Evolutionary conservation across 2,113 vertebrate species (phyloP), one percentile per base, ranked within the genome.

Genomic region (Sigmodon hispidus): DNA sequence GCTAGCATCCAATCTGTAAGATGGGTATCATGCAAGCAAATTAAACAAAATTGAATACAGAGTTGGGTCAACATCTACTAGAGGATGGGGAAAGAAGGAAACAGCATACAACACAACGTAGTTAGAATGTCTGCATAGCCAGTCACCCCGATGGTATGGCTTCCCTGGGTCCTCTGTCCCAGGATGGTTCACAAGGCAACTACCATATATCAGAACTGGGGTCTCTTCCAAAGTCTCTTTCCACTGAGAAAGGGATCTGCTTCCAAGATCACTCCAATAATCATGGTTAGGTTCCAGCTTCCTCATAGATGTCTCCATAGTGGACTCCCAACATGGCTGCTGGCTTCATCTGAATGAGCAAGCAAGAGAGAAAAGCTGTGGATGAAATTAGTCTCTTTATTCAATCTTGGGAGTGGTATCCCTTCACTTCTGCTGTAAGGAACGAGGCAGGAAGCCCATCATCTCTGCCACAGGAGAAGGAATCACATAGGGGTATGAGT

Each of bases 201-300:
- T 15, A 0, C 52, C 55, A 55, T 45, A 15, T 43, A 11, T 89
- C 48, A 36, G 12, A 57, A 7, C 31, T 65, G 29, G 11, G n/a
- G 70, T 91, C 77, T 95, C 24, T 73, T 76, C 69, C 16, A 15
- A 92, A 94, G 77, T 76, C 61, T 26, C 57, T 61, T 84, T 81
- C n/a, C 7, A 9, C 73, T 55, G 55, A 59, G 17, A 16, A 36
- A 86, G 48, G 63, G 8, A 86, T 29, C 59, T 83, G 45, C 34
- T 89, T 76, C 50, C 1, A n/a, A 4, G 21, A 34, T 88, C n/a
- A 2, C 57, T 40, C 13, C 3, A 6, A 19, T 3, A 21, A 16
- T 43, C 43, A 5, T 16, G 73, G 67, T 59, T 34, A 77, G 52
- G 65, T 50, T 55, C 63, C 31, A 15, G 8, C 13, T 77, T 87